Evolutionary conservation across 2,888 invertebrate species (phyloP).

Genomic region (Dolichopus griseipennis): DNA sequence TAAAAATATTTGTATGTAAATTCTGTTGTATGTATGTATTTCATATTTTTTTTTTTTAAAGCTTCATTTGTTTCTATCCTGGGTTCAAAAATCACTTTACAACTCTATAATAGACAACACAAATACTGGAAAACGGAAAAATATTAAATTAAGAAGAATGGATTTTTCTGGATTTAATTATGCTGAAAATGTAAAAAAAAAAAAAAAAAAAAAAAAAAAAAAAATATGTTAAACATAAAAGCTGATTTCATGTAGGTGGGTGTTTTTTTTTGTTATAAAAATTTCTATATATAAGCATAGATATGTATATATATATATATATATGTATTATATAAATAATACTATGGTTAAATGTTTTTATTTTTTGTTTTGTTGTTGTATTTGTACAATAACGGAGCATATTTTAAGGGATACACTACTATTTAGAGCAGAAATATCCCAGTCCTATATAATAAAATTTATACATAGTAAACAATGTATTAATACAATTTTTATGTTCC

Average conservation of each 20-base stretch:
- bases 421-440: not conserved
- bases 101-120: not conserved
- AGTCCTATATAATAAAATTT: not conserved
- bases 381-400: no score
- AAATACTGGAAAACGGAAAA: not conserved
- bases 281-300: no score
- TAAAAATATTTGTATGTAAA: no score
- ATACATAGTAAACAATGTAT: not conserved
- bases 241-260: not conserved
- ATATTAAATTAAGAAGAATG: constrained; percentile 4
- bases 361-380: no score
- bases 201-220: not conserved
- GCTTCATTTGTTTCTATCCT: not conserved
- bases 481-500: not conserved
- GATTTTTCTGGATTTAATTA: constrained; percentile 1
- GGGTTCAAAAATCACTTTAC: not conserved
- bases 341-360: no score
- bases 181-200: not conserved
- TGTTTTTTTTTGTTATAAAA: not conserved
- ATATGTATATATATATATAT: no score
- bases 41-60: not conserved
- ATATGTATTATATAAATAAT: no score
- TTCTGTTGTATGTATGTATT: no score
- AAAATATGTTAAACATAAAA: not conserved
- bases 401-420: not conserved